Conservation (phyloP, 1,140 invertebrate genomes). For the Condylostylus longicornis region DNA sequence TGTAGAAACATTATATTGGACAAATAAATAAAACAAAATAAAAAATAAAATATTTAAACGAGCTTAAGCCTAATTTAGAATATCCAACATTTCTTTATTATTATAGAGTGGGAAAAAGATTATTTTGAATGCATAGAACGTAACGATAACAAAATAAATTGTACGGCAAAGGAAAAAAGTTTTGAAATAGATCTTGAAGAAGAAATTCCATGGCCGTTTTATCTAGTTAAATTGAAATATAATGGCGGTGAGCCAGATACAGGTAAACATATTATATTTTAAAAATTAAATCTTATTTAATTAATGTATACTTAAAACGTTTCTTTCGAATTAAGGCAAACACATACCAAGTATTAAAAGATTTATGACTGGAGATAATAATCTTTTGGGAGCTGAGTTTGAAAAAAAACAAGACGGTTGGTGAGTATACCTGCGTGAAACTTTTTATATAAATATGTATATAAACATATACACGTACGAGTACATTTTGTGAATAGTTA, state of each 20-base stretch:
- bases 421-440: neutral
- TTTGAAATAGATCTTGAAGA: conserved; percentile 34
- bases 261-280: neutral
- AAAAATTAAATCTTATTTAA: neutral
- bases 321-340: conserved; percentile 1
- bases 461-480: no score
- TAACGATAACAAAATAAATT: neutral
- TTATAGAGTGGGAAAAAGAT: no score
- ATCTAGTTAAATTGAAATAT: conserved; percentile 34
- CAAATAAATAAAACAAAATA: no score
- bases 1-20: no score
- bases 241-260: conserved; percentile 17
- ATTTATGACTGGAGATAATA: conserved; percentile 7
- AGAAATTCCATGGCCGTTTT: conserved; percentile 29
- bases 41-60: no score
- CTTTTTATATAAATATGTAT: no score
- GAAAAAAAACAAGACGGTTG: neutral
- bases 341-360: conserved; percentile 1
- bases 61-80: no score
- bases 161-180: neutral
- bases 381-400: conserved; percentile 5
- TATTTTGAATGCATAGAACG: no score
- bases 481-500: no score
- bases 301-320: neutral
- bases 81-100: no score